Conservation (phyloP, 1,140 invertebrate genomes). For the Aphidius ervi region DNA sequence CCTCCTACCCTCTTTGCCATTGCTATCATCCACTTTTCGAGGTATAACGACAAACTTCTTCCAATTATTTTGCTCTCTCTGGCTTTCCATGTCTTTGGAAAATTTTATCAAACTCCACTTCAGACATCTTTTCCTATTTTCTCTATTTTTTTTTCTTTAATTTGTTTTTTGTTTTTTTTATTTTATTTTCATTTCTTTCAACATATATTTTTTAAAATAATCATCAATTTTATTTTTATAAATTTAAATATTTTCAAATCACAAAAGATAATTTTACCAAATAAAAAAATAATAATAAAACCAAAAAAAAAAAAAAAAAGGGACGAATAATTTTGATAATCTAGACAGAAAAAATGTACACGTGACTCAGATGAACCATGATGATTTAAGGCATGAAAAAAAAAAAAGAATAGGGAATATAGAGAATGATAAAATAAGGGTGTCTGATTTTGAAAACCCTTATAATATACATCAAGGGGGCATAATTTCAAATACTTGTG, state of each 20-base stretch:
- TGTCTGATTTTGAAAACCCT: constrained; percentile 17
- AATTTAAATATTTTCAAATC: too few species aligned
- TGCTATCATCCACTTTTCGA: constrained; percentile 19
- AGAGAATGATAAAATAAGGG: constrained; percentile 17
- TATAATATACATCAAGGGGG: constrained; percentile 9
- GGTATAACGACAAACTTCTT: constrained; percentile 44
- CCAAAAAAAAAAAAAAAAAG: too few species aligned
- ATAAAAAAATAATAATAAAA: too few species aligned
- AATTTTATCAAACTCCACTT: constrained; percentile 11
- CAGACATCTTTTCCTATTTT: constrained; percentile 11
- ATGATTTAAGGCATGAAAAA: too few species aligned
- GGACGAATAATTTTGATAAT: too few species aligned
- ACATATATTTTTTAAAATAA: not conserved
- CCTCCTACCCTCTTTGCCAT: not conserved
- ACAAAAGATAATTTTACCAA: too few species aligned
- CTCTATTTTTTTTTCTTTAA: constrained; percentile 12
- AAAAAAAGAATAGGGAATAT: too few species aligned
- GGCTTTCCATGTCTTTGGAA: constrained; percentile 31
- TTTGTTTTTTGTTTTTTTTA: not conserved
- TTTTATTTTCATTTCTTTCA: constrained; percentile 5
- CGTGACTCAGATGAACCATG: too few species aligned
- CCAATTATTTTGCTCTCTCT: constrained; percentile 44
- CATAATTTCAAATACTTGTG: constrained; percentile 23
- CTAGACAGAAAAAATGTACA: too few species aligned
- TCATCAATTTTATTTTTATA: constrained; percentile 5